Evolutionary conservation across 2,888 invertebrate species (phyloP).

Genomic region (Cosmia pyralina): DNA sequence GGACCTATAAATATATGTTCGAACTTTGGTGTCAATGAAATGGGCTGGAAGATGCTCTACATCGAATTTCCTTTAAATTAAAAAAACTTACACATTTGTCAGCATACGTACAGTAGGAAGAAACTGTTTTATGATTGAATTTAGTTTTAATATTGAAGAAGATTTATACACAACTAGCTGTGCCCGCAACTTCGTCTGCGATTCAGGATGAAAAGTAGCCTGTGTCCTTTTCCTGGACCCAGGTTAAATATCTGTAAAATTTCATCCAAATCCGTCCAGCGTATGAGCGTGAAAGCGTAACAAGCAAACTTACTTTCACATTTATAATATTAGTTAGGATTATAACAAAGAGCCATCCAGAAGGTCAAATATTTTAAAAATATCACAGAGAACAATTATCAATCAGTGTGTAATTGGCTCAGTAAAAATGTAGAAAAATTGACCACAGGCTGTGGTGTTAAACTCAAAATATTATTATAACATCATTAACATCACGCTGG

Average conservation of each 20-base stretch:
- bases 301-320: too few relatives aligned
- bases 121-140: neutral
- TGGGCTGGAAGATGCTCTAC: constrained; percentile 76
- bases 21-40: constrained; percentile 76
- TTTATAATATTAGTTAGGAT: neutral
- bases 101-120: neutral
- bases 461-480: neutral
- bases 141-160: too few relatives aligned
- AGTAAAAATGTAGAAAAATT: too few relatives aligned
- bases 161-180: too few relatives aligned
- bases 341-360: neutral
- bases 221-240: too few relatives aligned
- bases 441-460: neutral
- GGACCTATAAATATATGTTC: constrained; percentile 87
- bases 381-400: neutral
- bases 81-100: neutral
- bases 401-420: too few relatives aligned
- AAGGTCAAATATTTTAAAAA: neutral
- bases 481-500: neutral
- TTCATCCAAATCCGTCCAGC: too few relatives aligned
- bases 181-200: too few relatives aligned
- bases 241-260: too few relatives aligned
- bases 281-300: too few relatives aligned
- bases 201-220: too few relatives aligned
- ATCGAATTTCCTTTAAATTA: constrained; percentile 26